Evolutionary conservation across 2,888 invertebrate genomes (phyloP), one percentile per base, ranked within the genome.

Genomic region (Limulus polyphemus): DNA sequence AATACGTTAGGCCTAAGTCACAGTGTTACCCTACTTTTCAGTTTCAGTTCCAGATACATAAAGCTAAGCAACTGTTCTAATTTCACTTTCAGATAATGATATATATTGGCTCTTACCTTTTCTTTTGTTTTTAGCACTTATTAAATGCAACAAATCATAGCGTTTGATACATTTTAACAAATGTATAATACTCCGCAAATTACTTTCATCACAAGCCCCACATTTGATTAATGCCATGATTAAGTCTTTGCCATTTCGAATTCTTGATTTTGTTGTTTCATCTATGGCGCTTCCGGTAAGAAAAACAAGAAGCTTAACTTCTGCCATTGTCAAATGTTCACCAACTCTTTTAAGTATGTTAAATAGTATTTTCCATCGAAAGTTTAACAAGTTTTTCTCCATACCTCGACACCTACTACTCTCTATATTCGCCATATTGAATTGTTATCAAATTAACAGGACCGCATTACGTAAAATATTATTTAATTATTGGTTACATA

Each of bases 151-250:
- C 51, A 65, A 59, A 61, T 65, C 65, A 49, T 65, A 61, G 11
- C 65, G 62, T 51, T 59, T 61, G 47, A 65, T 58, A 9, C 14
- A 12, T 55, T 61, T 62, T 14, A 65, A 14, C 47, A 32, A 32
- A 32, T 32, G 32, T 32, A 32, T 32, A 32, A 32, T 32, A 32
- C 32, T 59, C 47, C 50, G 14, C 12, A 61, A 63, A 59, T 65
- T 59, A 2, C 62, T 62, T 59, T 65, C 65, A 59, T 65, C 65
- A 61, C 58, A 62, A 48, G 60, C 57, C 55, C 62, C 65, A 11
- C 49, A n/a, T 63, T 63, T 62, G 55, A 60, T 54, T 17, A 65
- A 54, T 49, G 65, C 65, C 52, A 59, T 50, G 17, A 65, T 55
- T 14, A 65, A 51, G 49, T 65, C 65, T 55, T 59, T 57, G 47